These are phyloP conservation scores for Oophaga pumilio DNA, from an alignment of 2,113 vertebrate species.

Conservation along the genomic window DNA sequence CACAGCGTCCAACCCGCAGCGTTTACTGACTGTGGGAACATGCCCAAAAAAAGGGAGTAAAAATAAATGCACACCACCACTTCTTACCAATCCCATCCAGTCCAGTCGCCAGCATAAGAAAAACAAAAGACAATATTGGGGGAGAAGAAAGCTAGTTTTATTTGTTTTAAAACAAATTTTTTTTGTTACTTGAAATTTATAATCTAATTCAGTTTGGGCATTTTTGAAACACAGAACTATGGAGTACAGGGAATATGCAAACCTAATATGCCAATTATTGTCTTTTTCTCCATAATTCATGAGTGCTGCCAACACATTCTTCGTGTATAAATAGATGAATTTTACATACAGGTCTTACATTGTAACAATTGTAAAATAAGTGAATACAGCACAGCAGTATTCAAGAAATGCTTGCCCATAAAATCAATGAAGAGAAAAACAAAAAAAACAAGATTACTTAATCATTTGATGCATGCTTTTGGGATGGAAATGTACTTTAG, in stretches of 20 bases:
- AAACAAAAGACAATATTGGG: background rate
- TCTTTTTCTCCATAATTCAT: background rate
- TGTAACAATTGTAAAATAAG: slow-evolving; percentile 11
- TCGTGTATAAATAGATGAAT: slow-evolving; percentile 51
- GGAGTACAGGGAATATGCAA: background rate
- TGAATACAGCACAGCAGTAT: slow-evolving; percentile 54
- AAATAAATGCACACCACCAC: too few species aligned
- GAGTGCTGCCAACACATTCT: slow-evolving; percentile 53
- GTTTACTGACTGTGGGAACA: too few species aligned
- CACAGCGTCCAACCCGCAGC: too few species aligned
- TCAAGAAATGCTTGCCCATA: slow-evolving; percentile 29
- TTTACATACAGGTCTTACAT: slow-evolving; percentile 25
- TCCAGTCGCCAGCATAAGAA: background rate
- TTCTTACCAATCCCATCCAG: background rate
- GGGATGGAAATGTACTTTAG: background rate
- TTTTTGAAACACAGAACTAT: slow-evolving; percentile 1
- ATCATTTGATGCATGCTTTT: background rate
- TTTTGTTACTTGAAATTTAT: background rate
- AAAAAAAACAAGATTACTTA: background rate
- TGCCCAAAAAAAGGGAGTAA: too few species aligned
- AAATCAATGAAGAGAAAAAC: background rate
- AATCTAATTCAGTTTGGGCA: slow-evolving; percentile 13
- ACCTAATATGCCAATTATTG: background rate
- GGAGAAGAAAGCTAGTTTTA: background rate
- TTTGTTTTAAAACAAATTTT: background rate